A percentile compares a stretch with the other conserved stretches of the same genome.
These are phyloP conservation scores for Drosophila phalerata DNA, from an alignment of 2,888 invertebrate species.

Conservation along the genomic window DNA sequence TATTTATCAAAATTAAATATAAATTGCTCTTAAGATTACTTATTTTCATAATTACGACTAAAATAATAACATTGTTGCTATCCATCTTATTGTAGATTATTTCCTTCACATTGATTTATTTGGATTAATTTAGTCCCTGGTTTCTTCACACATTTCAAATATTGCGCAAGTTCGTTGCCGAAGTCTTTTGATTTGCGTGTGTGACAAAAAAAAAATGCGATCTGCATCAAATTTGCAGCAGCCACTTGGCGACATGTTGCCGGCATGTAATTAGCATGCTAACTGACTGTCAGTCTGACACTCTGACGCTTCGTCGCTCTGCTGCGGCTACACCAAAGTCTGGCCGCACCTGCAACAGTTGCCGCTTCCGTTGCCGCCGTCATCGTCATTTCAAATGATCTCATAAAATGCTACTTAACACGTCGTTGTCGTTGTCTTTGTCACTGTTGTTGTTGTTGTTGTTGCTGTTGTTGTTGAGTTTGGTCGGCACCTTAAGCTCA, in stretches of 20 bases:
- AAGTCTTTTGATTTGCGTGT: slow-evolving; percentile 46
- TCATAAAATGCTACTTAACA: slow-evolving; percentile 77
- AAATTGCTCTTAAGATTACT: no score
- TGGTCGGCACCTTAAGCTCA: slow-evolving; percentile 37
- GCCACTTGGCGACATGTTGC: slow-evolving; percentile 62
- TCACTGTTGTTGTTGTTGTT: slow-evolving; percentile 37
- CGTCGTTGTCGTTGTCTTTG: slow-evolving; percentile 45
- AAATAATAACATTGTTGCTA: background rate
- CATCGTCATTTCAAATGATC: slow-evolving; percentile 64
- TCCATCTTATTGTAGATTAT: background rate
- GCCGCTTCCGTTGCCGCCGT: slow-evolving; percentile 39
- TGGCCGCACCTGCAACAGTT: slow-evolving; percentile 59
- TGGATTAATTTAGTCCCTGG: background rate
- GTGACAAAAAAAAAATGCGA: slow-evolving; percentile 27
- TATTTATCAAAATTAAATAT: no score
- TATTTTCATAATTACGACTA: no score
- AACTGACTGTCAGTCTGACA: slow-evolving; percentile 33
- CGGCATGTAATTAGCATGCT: slow-evolving; percentile 74
- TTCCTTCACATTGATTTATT: background rate
- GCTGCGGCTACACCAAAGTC: slow-evolving; percentile 34
- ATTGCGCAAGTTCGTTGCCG: slow-evolving; percentile 30
- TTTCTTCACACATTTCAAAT: background rate
- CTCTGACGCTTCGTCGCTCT: slow-evolving; percentile 1
- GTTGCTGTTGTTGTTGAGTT: slow-evolving; percentile 36
- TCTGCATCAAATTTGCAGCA: slow-evolving; percentile 49